Conservation (phyloP, 2,888 invertebrate genomes). For the Alsophila aescularia region DNA sequence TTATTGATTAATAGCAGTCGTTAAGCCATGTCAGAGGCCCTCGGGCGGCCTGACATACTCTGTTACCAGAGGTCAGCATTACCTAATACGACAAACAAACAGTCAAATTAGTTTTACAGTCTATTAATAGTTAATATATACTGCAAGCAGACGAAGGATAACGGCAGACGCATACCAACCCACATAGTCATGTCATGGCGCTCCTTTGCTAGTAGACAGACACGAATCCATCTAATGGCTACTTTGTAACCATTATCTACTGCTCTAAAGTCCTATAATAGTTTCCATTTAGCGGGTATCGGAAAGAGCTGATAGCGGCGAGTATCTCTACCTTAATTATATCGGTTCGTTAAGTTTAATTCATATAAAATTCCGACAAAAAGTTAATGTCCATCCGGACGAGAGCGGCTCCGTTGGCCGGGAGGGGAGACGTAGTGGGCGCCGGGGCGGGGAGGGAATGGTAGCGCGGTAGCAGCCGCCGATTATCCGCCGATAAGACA, state of each 20-base stretch:
- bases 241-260: conserved; percentile 49
- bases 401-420: conserved; percentile 43
- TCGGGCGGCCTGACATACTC: too few species aligned
- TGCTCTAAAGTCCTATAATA: conserved; percentile 64
- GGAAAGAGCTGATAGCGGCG: conserved; percentile 49
- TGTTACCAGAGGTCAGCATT: too few species aligned
- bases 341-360: conserved; percentile 67
- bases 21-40: too few species aligned
- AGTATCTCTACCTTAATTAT: conserved; percentile 50
- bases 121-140: conserved; percentile 38
- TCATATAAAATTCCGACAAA: conserved; percentile 67
- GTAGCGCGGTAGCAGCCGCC: conserved; percentile 74
- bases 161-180: conserved; percentile 32
- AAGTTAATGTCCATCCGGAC: conserved; percentile 66
- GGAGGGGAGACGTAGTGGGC: conserved; percentile 27
- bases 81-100: too few species aligned
- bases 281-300: conserved; percentile 59
- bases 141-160: conserved; percentile 37
- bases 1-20: too few species aligned
- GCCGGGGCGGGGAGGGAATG: conserved; percentile 43
- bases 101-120: too few species aligned
- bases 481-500: conserved; percentile 80
- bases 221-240: conserved; percentile 21
- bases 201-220: conserved; percentile 28
- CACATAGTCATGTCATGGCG: conserved; percentile 22